These are phyloP conservation scores for Zaprionus ornatus DNA, from an alignment of 1,140 invertebrate genomes.

Conservation along the genomic window DNA sequence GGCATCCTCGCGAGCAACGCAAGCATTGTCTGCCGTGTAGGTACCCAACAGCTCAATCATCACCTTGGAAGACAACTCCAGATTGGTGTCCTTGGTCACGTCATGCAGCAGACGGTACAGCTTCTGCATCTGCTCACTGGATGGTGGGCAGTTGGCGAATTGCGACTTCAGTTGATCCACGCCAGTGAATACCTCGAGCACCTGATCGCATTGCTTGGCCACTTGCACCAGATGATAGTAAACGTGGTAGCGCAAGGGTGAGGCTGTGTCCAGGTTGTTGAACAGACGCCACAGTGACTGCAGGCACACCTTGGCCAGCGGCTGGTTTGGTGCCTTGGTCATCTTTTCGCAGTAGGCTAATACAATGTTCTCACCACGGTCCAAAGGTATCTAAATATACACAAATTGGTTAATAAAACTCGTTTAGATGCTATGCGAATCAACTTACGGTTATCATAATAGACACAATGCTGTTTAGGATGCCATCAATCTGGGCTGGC, in stretches of 20 bases:
- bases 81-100: constrained; percentile 89
- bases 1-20: constrained; percentile 97
- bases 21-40: constrained; percentile 98
- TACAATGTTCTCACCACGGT: constrained; percentile 94
- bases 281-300: constrained; percentile 96
- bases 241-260: constrained; percentile 94
- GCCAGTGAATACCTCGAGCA: constrained; percentile 91
- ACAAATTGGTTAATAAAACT: neutral
- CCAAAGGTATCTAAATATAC: constrained; percentile 89
- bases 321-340: constrained; percentile 93
- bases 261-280: constrained; percentile 93
- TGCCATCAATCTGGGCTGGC: constrained; percentile 91
- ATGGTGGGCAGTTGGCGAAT: constrained; percentile 92
- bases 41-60: constrained; percentile 98
- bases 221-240: constrained; percentile 96
- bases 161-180: constrained; percentile 93
- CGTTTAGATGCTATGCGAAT: neutral
- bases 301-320: constrained; percentile 91
- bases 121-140: constrained; percentile 96
- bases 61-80: constrained; percentile 96
- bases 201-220: constrained; percentile 93
- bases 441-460: constrained; percentile 93
- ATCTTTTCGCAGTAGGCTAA: constrained; percentile 96
- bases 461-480: constrained; percentile 96
- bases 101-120: constrained; percentile 94